Base-by-base conservation (phyloP, 2,888 invertebrate genomes). In the Lepidocyrtoides sp. region DNA sequence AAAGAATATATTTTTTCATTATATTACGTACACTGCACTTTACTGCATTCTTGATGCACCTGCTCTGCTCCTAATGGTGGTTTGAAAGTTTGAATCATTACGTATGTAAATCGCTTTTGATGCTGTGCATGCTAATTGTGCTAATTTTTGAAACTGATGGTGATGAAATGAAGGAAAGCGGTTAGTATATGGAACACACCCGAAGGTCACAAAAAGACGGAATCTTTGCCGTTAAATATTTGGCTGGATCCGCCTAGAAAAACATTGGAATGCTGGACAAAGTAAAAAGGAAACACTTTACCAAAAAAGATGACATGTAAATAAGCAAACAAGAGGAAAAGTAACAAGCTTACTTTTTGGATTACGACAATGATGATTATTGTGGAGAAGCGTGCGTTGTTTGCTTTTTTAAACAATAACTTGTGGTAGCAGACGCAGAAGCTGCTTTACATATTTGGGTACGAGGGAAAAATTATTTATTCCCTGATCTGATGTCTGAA, bases 41-140 rank as follows among this genome's bases (percentile, higher is more conserved):
- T 23, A 48, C 48, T 26, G 23, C 51, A 48, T n/a, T 51, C 26
- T 75, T 26, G 66, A 32, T 57, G 48, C 79, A 81, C 79, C 41
- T 44, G n/a, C 14, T n/a, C 51, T 44, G n/a, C 14, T n/a, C 51
- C 20, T 44, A 3, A n/a, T 44, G 72, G 29, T 32, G 54, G 29
- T 79, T n/a, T 2, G 36, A 36, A 36, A 7, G 82, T 82, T n/a
- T n/a, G n/a, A n/a, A n/a, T n/a, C 63, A 84, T 84, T 84, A 84
- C 14, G 48, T 51, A 84, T 84, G 84, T 84, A 84, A 84, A 84
- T 84, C 10, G 2, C 17, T 69, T 48, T 83, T 36, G 41, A n/a
- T 57, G 66, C 69, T 88, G 48, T 89, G 83, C 82, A 89, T 89
- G 81, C 72, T 89, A 89, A 89, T 89, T 82, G 89, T 51, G 75